Evolutionary conservation across 2,797 vertebrate genomes (phyloP), one percentile per base, ranked within the genome.

Genomic region (Distichodus sexfasciatus): DNA sequence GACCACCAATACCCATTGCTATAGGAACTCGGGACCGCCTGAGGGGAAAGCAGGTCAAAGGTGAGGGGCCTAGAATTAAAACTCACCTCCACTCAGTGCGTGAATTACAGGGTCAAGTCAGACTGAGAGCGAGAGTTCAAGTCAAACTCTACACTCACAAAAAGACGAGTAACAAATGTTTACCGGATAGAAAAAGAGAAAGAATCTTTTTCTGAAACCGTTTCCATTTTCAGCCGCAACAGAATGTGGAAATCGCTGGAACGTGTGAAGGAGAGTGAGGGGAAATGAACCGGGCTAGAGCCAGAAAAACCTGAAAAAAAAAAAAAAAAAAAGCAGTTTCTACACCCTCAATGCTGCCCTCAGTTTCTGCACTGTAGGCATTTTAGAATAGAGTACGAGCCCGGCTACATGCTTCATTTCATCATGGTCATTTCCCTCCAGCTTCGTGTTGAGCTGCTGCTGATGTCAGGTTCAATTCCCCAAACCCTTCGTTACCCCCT

Each of bases 1-100:
- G 87, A 89, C 86, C 84, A 82, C 73, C 79, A 74, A 77, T 57
- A 77, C 72, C 75, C 80, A 82, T 54, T 64, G 67, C 84, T 80
- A 86, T 82, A 81, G 84, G 86, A 84, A 86, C 75, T 79, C 80
- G 71, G 74, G 77, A 80, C 75, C 76, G 63, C 58, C 79, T 69
- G 59, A 69, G 75, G n/a, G 47, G 59, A 83, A 86, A 87, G 62
- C 72, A 77, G 84, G 84, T 47, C 77, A 89, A 88, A 87, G 87
- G 83, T 85, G 63, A 87, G 55, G 6, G 54, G 26, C 40, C 41
- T 23, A 9, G 38, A 60, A 24, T 51, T 15, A 70, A 61, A 62
- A 36, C n/a, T n/a, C n/a, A n/a, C n/a, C n/a, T n/a, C n/a, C n/a
- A n/a, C n/a, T n/a, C n/a, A n/a, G n/a, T n/a, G n/a, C n/a, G n/a